Base-by-base conservation (phyloP, 64 coral and sea anemone species). In the Montipora cactus region DNA sequence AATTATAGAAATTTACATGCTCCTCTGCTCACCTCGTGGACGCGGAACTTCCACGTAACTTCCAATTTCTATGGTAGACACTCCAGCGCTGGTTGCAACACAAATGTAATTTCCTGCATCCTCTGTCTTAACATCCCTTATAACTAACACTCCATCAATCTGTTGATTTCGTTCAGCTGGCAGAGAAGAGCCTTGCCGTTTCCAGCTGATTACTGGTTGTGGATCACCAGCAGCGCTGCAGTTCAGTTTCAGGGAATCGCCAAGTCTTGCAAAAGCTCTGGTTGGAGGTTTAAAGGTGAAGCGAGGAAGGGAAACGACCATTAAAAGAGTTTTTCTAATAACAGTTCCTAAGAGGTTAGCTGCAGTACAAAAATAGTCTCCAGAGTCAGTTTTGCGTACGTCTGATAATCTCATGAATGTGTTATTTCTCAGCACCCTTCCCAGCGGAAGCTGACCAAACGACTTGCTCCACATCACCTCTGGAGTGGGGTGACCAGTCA, bases 141-240 rank as follows among this genome's bases (percentile, higher is more conserved):
- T 12, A 16, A 90, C 19, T 13, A 95, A 76, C 18, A 45, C 66
- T 3, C 52, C 74, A 18, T 45, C 23, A 15, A 22, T 67, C 62
- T 81, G 20, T 0, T 45, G 20, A 16, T 20, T 90, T 53, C 74
- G 19, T 78, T 72, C 88, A 9, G 48, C 3, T 10, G 93, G 88
- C 47, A 95, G 23, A 67, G 0, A 15, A 6, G 79, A 73, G 3
- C 79, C 62, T 46, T 90, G 79, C 73, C 80, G 80, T 86, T 75
- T 90, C 93, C 93, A 95, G 72, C 53, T 90, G 28, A 95, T 89
- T 13, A 90, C 80, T 79, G 88, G 93, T 53, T 55, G 57, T 77
- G 74, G 88, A 75, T 86, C 80, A 86, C 93, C 88, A 28, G 82
- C 90, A 76, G 89, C 93, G 75, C 59, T 66, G 52, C 93, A 94